Evolutionary conservation across 2,888 invertebrate genomes (phyloP), one percentile per base, ranked within the genome.

Genomic region (Eurois occulta): DNA sequence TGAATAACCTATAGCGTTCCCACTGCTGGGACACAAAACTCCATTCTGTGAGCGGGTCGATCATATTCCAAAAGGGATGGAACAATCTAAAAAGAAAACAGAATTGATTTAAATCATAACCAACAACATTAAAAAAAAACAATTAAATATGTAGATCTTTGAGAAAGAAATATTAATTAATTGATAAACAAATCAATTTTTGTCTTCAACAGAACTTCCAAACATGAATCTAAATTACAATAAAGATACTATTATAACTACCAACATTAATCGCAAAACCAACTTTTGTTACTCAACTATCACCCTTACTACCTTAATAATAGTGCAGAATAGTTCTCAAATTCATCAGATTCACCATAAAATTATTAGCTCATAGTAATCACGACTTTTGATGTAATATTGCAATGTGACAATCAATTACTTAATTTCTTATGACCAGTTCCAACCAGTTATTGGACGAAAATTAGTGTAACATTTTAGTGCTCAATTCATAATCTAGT

Each of bases 321-420:
- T 81, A 72, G n/a, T 8, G 28, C 10, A 24, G 16, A 77, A 18
- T 16, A 41, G 21, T 65, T 1, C 0, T 0, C 8, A 35, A 72
- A 74, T 64, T 64, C 28, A 0, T 41, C 67, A 62, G 75, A 82
- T 82, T 3, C 55, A 76, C 75, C 81, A 28, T 82, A 55, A 71
- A 82, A 86, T 86, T 78, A 75, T 85, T 68, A 71, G 58, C 62
- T 75, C 66, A 77, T 11, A 52, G 18, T 73, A 69, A 87, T 81
- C 87, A 84, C 87, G 86, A 80, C 38, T 71, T 81, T 76, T 60
- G 78, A 79, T 83, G 83, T 85, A 84, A 88, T 75, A 81, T 43
- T 48, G 73, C 79, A 70, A 80, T 81, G 75, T 58, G 48, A 58
- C 41, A 72, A 62, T 77, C 73, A 75, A 74, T 82, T 87, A 87